Base-by-base conservation (phyloP, 2,797 vertebrate genomes). In the Scarus forsteni region DNA sequence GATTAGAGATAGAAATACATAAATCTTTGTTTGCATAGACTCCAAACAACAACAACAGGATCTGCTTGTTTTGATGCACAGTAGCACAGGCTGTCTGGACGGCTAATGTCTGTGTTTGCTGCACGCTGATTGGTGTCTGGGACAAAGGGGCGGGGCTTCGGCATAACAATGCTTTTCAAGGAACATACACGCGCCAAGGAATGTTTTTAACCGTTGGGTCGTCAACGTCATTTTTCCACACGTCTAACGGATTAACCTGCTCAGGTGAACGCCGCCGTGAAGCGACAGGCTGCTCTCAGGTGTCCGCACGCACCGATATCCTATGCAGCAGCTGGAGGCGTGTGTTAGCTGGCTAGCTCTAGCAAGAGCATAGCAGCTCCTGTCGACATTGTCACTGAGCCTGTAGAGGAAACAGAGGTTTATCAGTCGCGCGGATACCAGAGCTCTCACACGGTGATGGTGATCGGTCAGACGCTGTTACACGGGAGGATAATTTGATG, bases 111-210 rank as follows among this genome's bases (percentile, higher is more conserved):
- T 90, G 79, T 85, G 60, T 86, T 86, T 85, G 57, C 79, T 50
- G 62, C 55, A 18, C 62, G 12, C 58, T 45, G 69, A 91, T 92
- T 89, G 87, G 90, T 27, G 53, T 0, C 8, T 54, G 5, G 0
- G n/a, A 0, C 0, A 8, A 50, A 49, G 80, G 15, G 91, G 91
- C 87, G 89, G 79, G 90, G 80, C 2, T 66, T 91, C 9, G 16
- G 50, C 84, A 79, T 63, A 92, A 93, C 90, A 92, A 92, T 93
- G 73, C 89, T 81, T 87, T 90, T 89, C 86, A 89, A 91, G 88
- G 83, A 83, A 85, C 83, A 81, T 27, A 84, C 93, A 90, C 91
- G 87, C 92, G 90, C 91, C 79, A 92, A 86, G 86, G 81, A 94
- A 93, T 95, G 94, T 93, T 91, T 91, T 88, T 82, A 80, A 12